Evolutionary conservation across 2,797 vertebrate genomes (phyloP).

Genomic region (Pampus argenteus): DNA sequence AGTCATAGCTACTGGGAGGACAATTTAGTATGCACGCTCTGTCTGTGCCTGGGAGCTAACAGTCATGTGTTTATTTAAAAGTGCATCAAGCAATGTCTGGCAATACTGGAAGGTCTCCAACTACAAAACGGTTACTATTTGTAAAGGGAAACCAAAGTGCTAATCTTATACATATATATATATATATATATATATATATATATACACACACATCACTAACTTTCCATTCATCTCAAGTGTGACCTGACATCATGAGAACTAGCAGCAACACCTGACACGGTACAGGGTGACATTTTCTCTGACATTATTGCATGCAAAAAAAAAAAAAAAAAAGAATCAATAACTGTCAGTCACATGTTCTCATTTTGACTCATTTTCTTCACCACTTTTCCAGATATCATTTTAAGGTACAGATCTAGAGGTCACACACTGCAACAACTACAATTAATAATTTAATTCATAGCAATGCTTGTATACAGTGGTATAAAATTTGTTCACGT

Average conservation of each 20-base stretch:
- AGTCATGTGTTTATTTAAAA: conserved; percentile 50
- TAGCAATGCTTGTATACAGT: not conserved
- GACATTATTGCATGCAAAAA: conserved; percentile 26
- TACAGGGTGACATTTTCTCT: conserved; percentile 48
- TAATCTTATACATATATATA: no score
- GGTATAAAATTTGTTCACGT: conserved; percentile 26
- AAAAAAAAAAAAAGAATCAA: conserved; percentile 26
- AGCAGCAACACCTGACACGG: conserved; percentile 34
- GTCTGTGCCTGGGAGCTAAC: not conserved
- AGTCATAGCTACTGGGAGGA: conserved; percentile 48
- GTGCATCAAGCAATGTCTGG: conserved; percentile 29
- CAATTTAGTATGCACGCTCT: conserved; percentile 10
- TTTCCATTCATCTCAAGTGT: conserved; percentile 12
- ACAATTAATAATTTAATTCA: conserved; percentile 19
- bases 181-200: no score
- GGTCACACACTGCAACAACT: conserved; percentile 28
- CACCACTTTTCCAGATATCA: conserved; percentile 18
- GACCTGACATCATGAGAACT: not conserved
- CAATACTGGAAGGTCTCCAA: conserved; percentile 16
- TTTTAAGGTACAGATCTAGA: conserved; percentile 45
- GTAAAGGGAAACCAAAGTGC: conserved; percentile 5
- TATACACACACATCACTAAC: no score
- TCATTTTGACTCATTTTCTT: conserved; percentile 9
- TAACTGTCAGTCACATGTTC: conserved; percentile 28
- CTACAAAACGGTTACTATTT: conserved; percentile 34